Evolutionary conservation across 2,113 vertebrate genomes (phyloP), one percentile per base, ranked within the genome.

Genomic region (Girardinichthys multiradiatus): DNA sequence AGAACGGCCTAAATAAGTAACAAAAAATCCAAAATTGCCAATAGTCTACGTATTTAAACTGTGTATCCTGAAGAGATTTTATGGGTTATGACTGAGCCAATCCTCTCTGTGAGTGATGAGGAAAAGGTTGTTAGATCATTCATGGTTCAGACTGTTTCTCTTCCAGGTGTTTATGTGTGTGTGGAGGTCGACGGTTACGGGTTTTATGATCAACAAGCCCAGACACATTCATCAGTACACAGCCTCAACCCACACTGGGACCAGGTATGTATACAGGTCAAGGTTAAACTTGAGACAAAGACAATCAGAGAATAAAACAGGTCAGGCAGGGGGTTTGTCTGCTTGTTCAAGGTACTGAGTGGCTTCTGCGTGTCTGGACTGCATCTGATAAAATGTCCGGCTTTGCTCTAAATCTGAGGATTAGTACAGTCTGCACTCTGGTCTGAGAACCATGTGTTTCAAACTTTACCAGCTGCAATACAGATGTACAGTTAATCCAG

Each of bases 141-240:
- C 31, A 33, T 33, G 58, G 15, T 51, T 59, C 8, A 5, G 8
- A 60, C 35, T 64, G 39, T 77, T 26, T 58, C n/a, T 63, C 13
- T 64, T 54, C 59, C 72, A 95, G 94, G 87, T 83, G 63, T 88
- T 37, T 94, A 89, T 77, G 82, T 93, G 42, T 92, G 87, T 70
- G 84, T 92, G 51, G 93, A 94, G 70, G 92, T 94, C 68, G 93
- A 94, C 19, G 92, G 94, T 27, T 91, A 79, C 37, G 87, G 84
- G 24, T 92, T 93, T 79, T 93, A 91, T 3, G 84, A 93, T 11
- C 81, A 74, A 51, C 90, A 81, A 48, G 88, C 89, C 9, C 89
- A 94, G 83, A 94, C 93, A 0, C 91, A 91, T 64, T 82, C 91
- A 1, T 94, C 92, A 5, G 69, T 92, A 57, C 79, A 27, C 62